Evolutionary conservation across 2,113 vertebrate genomes (phyloP), one percentile per base, ranked within the genome.

Genomic region (Sylvilagus bachmani): DNA sequence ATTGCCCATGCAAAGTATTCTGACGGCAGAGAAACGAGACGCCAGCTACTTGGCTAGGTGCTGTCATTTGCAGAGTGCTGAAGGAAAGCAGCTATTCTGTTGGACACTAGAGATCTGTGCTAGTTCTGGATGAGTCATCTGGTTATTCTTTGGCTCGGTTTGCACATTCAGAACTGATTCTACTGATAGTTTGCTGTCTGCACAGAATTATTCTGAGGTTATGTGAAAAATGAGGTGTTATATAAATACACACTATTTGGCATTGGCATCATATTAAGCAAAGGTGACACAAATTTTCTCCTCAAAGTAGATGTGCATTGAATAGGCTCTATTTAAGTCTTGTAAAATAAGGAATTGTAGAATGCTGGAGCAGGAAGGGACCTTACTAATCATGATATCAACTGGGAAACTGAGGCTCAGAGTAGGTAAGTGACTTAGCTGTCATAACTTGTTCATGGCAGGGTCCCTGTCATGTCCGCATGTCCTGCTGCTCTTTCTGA

Each of bases 141-240:
- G 12, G 58, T 31, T 93, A 62, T 89, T 89, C 58, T 14, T 10
- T 33, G 8, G n/a, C 61, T 89, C 24, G 55, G 29, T 71, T 90
- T 66, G 64, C 80, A 78, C 7, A 31, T 51, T 95, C 51, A 79
- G 29, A 89, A 82, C 81, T 89, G 69, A 82, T 49, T 33, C 58
- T 73, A n/a, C 38, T 10, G 12, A 58, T 49, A 25, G 70, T 24
- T 38, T 92, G 27, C 62, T 70, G 21, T 36, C 62, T 73, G 25
- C 61, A 33, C 21, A 85, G 11, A 31, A 24, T 36, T 86, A 4
- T 86, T 94, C 44, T 79, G 17, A 79, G 31, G 58, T 31, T 29
- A 70, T 55, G 19, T 77, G 11, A 67, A 86, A 94, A 96, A 19
- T 66, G 36, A 89, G 84, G 53, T n/a, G 3, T 75, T 61, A 25